Percentiles rank a stretch among this genome's conserved stretches.
Conservation (phyloP, 2,888 invertebrate species). For the Melanchra persicariae region DNA sequence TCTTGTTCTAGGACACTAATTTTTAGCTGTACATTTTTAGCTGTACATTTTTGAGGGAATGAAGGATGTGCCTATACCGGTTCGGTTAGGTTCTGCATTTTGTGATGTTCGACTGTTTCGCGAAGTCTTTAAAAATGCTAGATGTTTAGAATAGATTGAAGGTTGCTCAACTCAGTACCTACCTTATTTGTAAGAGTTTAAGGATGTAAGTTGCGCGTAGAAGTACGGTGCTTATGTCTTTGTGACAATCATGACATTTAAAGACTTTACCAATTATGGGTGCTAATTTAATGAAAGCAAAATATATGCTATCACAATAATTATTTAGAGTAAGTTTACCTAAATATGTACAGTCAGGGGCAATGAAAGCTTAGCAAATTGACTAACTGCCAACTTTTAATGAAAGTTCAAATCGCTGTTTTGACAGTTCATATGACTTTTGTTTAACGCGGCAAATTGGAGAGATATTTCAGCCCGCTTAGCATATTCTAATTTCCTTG, state of each 20-base stretch:
- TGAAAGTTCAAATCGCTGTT: too few species aligned
- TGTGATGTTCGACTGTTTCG: background rate
- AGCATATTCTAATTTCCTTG: background rate
- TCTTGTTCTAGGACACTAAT: conserved; percentile 59
- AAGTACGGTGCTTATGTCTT: background rate
- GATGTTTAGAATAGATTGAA: background rate
- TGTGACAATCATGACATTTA: conserved; percentile 1
- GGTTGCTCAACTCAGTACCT: background rate
- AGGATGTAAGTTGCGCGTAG: background rate
- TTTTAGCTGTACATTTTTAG: background rate
- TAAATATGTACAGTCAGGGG: background rate
- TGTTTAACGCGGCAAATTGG: background rate
- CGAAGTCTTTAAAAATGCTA: background rate
- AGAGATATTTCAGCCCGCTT: background rate
- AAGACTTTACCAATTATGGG: conserved; percentile 10
- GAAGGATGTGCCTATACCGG: background rate
- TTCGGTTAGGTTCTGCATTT: background rate
- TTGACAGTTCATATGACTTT: too few species aligned
- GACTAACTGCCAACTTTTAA: too few species aligned
- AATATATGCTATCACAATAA: background rate
- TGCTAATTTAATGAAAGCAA: background rate
- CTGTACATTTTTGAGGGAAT: background rate
- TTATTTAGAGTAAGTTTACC: background rate
- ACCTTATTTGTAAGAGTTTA: background rate
- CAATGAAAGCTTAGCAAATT: background rate